Conservation (phyloP, 2,113 vertebrate genomes). For the Lepidothrix coronata region DNA sequence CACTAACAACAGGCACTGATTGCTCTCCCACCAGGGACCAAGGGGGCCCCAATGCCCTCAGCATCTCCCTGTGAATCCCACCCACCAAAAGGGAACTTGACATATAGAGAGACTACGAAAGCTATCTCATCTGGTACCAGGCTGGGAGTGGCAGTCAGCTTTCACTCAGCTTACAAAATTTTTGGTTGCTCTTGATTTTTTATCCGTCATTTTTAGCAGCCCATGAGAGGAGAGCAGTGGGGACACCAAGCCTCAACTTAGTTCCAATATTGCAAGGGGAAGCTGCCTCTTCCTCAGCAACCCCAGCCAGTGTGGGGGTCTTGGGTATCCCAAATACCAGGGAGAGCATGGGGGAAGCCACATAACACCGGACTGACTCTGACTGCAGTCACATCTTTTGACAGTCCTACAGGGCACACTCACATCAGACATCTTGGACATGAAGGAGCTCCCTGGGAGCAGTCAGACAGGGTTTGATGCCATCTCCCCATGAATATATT, state of each 20-base stretch:
- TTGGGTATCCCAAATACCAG: not conserved
- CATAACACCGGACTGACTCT: not conserved
- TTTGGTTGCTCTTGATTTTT: not conserved
- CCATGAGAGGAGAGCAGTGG: not conserved
- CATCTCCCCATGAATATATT: not conserved
- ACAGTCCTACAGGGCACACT: not conserved
- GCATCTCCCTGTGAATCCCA: not conserved
- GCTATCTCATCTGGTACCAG: not conserved
- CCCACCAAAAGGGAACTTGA: not conserved
- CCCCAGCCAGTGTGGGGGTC: not conserved
- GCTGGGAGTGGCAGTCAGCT: not conserved
- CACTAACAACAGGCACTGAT: rapidly evolving
- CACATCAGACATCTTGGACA: not conserved
- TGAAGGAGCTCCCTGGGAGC: not conserved
- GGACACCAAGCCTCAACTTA: not conserved
- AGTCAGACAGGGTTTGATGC: not conserved
- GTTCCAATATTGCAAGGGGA: not conserved
- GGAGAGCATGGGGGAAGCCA: not conserved
- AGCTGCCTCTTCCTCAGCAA: not conserved
- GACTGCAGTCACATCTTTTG: not conserved
- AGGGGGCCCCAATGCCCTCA: not conserved
- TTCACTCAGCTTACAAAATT: not conserved
- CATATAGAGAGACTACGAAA: not conserved
- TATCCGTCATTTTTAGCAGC: not conserved
- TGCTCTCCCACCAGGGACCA: not conserved